Base-by-base conservation (phyloP, 2,797 vertebrate genomes). In the Semaprochilodus insignis region DNA sequence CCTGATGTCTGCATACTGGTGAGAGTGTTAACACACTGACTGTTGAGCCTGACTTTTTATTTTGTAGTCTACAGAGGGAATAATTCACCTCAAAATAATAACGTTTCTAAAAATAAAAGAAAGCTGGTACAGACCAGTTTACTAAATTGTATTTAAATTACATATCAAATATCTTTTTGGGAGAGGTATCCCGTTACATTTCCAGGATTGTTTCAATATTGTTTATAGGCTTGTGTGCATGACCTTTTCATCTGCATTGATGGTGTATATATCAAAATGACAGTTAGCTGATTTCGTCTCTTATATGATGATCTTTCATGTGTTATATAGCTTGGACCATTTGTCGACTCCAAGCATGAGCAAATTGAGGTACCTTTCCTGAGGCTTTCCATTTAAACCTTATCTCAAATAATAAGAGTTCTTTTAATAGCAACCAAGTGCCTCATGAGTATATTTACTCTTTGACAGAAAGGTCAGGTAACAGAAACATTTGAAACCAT, bases 321-420 rank as follows among this genome's bases (percentile, higher is more conserved):
- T 91, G 14, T 80, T 48, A 44, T 1, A 40, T 87, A 99, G 98
- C 89, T 98, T 0, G 98, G 98, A 4, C 97, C 98, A 0, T 98
- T 99, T 89, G 93, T 99, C 78, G 98, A 99, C 76, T 95, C 95
- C n/a, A 98, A 96, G 69, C 97, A 99, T 51, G 95, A 98, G 51
- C 96, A 99, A 82, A 96, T 98, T 27, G 97, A 98, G 97, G 98
- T 99, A 71, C 75, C 89, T 5, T 44, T 66, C 31, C 31, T 31
- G 31, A 31, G 40, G 14, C 13, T 34, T 78, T 23, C 14, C 15
- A 59, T 86, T 73, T 2, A 51, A 3, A 81, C 10, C 44, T 67
- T n/a, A n/a, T 19, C 15, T 4, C 4, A 48, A 0, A 48, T 13
- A 13, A 44, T 44, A 44, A 44, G 44, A 48, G 44, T 48, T 48